A percentile compares a stretch with the other conserved stretches of the same genome.
Evolutionary conservation across 1,140 invertebrate genomes (phyloP).

Genomic region (Muscidifurax raptorellus): DNA sequence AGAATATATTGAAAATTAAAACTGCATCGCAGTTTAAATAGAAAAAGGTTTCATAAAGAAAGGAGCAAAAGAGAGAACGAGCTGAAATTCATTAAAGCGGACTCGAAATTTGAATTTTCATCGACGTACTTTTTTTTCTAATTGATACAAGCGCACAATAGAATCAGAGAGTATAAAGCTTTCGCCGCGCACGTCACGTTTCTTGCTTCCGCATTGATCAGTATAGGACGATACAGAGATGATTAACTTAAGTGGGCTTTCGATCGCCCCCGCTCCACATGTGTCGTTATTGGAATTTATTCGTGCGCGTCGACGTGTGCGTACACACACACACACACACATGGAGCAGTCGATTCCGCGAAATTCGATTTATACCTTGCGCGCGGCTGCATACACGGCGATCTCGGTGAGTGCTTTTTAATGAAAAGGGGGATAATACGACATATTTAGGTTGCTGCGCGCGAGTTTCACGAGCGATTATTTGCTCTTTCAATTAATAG

Average conservation of each 20-base stretch:
- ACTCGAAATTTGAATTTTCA: too few species aligned
- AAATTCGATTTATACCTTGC: conserved; percentile 40
- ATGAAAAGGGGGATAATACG: conserved; percentile 38
- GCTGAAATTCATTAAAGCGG: too few species aligned
- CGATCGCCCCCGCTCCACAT: neutral
- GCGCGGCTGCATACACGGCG: neutral
- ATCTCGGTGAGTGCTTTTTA: conserved; percentile 48
- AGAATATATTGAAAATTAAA: too few species aligned
- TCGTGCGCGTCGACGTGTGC: neutral
- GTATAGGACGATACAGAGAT: neutral
- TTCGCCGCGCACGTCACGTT: neutral
- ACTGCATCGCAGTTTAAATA: too few species aligned
- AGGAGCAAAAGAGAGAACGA: too few species aligned
- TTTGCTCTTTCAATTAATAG: conserved; percentile 39
- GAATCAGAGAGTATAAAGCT: neutral
- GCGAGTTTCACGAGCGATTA: conserved; percentile 10
- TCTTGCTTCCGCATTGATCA: neutral
- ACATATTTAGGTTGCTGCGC: conserved; percentile 14
- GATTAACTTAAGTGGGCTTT: conserved; percentile 44
- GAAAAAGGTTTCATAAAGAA: too few species aligned
- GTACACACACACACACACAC: neutral
- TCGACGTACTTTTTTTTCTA: too few species aligned
- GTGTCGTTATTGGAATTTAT: conserved; percentile 44
- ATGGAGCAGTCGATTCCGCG: conserved; percentile 2
- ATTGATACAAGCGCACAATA: too few species aligned